phyloP scores from a whole-genome alignment of 2,113 vertebrate genomes.

The Saguinus imperator region DNA sequence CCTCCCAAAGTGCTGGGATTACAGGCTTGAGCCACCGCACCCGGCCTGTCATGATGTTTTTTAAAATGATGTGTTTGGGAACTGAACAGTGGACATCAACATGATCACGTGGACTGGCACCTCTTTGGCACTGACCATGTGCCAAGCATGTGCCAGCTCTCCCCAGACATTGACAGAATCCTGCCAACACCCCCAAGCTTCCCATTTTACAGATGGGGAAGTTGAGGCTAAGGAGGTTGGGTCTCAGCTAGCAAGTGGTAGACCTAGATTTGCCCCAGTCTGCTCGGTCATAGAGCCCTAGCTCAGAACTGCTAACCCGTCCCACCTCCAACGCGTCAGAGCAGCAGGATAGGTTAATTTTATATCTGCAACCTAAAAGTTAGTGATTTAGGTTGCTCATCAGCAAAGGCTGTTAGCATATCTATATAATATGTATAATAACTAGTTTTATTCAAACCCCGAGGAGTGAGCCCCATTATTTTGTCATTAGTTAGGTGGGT shows the following conservation, averaged over 20 bases:
- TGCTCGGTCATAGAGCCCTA: background rate
- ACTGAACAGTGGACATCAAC: background rate
- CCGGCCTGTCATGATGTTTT: background rate
- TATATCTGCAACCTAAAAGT: background rate
- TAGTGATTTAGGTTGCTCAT: background rate
- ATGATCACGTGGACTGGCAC: rapidly evolving
- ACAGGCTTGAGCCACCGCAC: no score
- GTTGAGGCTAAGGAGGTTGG: background rate
- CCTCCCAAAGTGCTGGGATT: no score
- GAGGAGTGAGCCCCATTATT: background rate
- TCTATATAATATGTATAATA: background rate
- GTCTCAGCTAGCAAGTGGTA: background rate
- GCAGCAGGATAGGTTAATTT: background rate
- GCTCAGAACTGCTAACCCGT: background rate
- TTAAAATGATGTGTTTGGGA: background rate
- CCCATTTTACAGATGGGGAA: background rate
- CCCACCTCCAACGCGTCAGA: rapidly evolving
- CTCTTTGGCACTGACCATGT: rapidly evolving
- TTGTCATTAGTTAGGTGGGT: background rate
- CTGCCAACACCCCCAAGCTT: no score
- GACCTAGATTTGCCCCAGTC: background rate
- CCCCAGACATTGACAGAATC: background rate
- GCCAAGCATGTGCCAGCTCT: background rate
- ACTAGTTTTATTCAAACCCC: background rate
- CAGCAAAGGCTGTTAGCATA: background rate